Evolutionary conservation across 2,888 invertebrate species (phyloP).

Genomic region (Cheilosia urbana): DNA sequence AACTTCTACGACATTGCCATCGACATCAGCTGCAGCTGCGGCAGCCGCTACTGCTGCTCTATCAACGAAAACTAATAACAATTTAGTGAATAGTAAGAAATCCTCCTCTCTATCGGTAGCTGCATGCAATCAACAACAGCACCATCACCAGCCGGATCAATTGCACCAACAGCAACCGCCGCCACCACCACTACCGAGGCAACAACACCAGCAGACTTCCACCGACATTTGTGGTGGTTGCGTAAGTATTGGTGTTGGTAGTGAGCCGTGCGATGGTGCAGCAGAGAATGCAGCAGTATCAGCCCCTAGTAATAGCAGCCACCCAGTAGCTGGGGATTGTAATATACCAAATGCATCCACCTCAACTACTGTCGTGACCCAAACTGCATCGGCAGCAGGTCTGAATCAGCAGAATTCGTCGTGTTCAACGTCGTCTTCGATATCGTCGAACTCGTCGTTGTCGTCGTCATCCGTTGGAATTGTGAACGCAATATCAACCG

Average conservation of each 20-base stretch:
- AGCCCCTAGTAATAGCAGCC: conserved; percentile 76
- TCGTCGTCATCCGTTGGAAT: conserved; percentile 81
- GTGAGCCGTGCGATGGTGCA: conserved; percentile 54
- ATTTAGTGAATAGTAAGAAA: conserved; percentile 62
- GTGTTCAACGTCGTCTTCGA: conserved; percentile 79
- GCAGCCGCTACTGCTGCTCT: conserved; percentile 8
- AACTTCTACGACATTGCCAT: conserved; percentile 73
- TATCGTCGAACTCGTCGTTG: conserved; percentile 82
- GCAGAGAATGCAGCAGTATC: conserved; percentile 58
- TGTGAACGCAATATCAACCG: conserved; percentile 81
- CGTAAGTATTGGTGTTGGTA: conserved; percentile 71
- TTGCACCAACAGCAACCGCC: conserved; percentile 56
- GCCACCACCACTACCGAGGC: conserved; percentile 68
- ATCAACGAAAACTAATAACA: conserved; percentile 61
- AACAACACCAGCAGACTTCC: conserved; percentile 72
- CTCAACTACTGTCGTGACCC: conserved; percentile 85
- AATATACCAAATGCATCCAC: conserved; percentile 76
- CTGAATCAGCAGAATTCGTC: conserved; percentile 75
- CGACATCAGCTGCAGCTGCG: conserved; percentile 78
- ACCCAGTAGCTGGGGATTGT: conserved; percentile 73
- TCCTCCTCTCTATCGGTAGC: conserved; percentile 10
- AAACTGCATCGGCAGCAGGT: conserved; percentile 85
- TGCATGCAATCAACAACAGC: conserved; percentile 40
- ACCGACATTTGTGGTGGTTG: conserved; percentile 69
- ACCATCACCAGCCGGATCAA: conserved; percentile 47